These are phyloP conservation scores for Notodonta dromedarius DNA, from an alignment of 2,888 invertebrate genomes.

Conservation along the genomic window DNA sequence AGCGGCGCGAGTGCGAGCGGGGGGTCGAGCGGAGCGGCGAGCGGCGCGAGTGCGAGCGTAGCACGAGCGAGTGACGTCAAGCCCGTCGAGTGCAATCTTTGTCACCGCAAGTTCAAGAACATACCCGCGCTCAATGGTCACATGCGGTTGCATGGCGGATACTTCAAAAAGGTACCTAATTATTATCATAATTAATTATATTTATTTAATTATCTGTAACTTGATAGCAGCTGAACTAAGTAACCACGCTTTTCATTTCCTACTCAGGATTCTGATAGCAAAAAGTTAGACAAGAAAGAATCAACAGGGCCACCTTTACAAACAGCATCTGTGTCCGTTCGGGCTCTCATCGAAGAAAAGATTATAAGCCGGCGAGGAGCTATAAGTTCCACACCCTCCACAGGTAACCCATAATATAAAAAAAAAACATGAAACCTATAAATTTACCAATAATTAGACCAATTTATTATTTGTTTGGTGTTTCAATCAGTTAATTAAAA, in stretches of 20 bases:
- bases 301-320: slow-evolving; percentile 92
- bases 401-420: slow-evolving; percentile 43
- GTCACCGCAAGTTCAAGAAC: slow-evolving; percentile 98
- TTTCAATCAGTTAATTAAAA: neutral
- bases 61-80: slow-evolving; percentile 87
- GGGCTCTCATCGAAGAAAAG: slow-evolving; percentile 96
- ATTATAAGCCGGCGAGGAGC: slow-evolving; percentile 94
- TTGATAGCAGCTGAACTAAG: neutral
- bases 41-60: slow-evolving; percentile 45
- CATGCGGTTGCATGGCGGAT: slow-evolving; percentile 98
- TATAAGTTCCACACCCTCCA: slow-evolving; percentile 55
- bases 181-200: neutral
- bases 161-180: slow-evolving; percentile 93
- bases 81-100: slow-evolving; percentile 97
- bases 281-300: slow-evolving; percentile 94
- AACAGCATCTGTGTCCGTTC: slow-evolving; percentile 95
- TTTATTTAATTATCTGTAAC: neutral
- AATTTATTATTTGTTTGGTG: neutral
- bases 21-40: slow-evolving; percentile 48
- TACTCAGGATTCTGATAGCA: slow-evolving; percentile 92
- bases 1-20: slow-evolving; percentile 57
- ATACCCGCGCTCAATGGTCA: slow-evolving; percentile 99
- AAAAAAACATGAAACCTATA: slow-evolving; percentile 9
- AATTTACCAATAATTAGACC: neutral
- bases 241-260: slow-evolving; percentile 1